phyloP scores from a whole-genome alignment of 92 coral and sea anemone genomes.

The Umimayanthus kanabou region DNA sequence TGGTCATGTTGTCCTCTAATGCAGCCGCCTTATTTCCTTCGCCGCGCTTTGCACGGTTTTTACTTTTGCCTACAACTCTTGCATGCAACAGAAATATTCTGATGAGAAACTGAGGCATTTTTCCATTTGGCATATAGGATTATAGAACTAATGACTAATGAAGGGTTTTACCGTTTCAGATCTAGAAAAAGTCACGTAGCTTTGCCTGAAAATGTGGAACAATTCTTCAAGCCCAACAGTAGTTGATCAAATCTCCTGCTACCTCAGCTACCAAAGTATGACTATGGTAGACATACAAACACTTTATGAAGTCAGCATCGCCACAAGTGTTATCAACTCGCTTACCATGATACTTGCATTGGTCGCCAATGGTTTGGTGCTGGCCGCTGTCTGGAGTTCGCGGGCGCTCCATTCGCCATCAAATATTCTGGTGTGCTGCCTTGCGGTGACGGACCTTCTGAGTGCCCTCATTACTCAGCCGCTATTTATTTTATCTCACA shows the following conservation, averaged over 20 bases:
- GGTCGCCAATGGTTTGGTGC: constrained; percentile 34
- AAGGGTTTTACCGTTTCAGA: neutral
- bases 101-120: too few species aligned
- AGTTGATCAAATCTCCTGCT: constrained; percentile 4
- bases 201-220: constrained; percentile 23
- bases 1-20: too few species aligned
- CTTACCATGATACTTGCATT: constrained; percentile 31
- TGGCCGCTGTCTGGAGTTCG: constrained; percentile 33
- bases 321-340: constrained; percentile 15
- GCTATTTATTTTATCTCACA: constrained; percentile 19
- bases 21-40: too few species aligned
- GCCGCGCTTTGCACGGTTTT: too few species aligned
- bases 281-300: constrained; percentile 9
- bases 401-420: constrained; percentile 39
- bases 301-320: constrained; percentile 30
- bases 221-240: constrained; percentile 12
- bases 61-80: too few species aligned
- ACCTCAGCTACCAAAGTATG: constrained; percentile 34
- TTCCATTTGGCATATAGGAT: too few species aligned
- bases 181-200: neutral
- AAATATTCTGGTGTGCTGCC: constrained; percentile 22
- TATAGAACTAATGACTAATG: too few species aligned
- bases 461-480: constrained; percentile 35
- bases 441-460: constrained; percentile 31
- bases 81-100: too few species aligned